phyloP scores from a whole-genome alignment of 2,113 vertebrate genomes.

The Rhea pennata region DNA sequence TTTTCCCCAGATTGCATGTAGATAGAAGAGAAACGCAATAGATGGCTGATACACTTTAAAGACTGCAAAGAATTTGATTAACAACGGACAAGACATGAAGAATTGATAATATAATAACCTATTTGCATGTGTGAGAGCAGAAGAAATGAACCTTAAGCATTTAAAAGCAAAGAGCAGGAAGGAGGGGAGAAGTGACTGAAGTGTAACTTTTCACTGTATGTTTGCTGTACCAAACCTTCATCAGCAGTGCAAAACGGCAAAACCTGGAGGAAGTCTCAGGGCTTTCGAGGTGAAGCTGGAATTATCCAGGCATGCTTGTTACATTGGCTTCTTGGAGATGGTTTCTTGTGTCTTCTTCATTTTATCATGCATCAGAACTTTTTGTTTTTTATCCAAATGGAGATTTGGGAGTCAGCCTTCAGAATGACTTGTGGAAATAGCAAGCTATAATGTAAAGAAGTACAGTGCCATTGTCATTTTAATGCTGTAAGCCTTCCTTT shows the following conservation, averaged over 20 bases:
- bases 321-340: accelerated
- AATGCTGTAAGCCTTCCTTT: neutral
- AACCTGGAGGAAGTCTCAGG: neutral
- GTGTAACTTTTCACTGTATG: neutral
- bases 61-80: neutral
- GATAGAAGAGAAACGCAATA: neutral
- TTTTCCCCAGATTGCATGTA: neutral
- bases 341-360: neutral
- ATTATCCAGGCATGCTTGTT: accelerated
- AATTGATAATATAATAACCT: neutral
- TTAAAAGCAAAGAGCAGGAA: neutral
- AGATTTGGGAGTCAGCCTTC: neutral
- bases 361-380: neutral
- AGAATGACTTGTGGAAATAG: neutral
- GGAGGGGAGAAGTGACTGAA: neutral
- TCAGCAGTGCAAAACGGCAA: neutral
- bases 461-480: accelerated
- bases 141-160: neutral
- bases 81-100: neutral
- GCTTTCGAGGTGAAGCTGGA: neutral
- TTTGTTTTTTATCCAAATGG: neutral
- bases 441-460: neutral
- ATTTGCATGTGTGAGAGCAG: neutral
- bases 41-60: neutral
- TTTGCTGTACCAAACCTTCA: neutral